These are phyloP conservation scores for Maniola hyperantus DNA, from an alignment of 2,888 invertebrate species.

Conservation along the genomic window DNA sequence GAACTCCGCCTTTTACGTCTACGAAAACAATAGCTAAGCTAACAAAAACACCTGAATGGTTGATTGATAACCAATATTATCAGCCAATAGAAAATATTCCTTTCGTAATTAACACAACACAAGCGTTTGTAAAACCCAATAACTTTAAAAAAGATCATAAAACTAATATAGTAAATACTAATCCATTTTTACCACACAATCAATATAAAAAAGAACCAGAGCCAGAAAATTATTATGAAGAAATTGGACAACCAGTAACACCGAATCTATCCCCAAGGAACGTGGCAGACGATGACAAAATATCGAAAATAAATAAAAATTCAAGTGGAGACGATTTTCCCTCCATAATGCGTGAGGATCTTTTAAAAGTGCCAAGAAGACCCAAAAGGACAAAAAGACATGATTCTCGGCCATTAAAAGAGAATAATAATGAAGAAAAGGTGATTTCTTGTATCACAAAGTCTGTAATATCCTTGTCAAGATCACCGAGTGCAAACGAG, in stretches of 20 bases:
- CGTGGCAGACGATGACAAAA: slow-evolving; percentile 74
- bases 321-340: slow-evolving; percentile 55
- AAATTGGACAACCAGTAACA: slow-evolving; percentile 61
- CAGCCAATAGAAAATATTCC: slow-evolving; percentile 70
- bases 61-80: slow-evolving; percentile 70
- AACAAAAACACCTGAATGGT: slow-evolving; percentile 63
- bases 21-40: slow-evolving; percentile 54
- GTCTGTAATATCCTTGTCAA: slow-evolving; percentile 67
- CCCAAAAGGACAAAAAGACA: slow-evolving; percentile 65
- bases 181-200: slow-evolving; percentile 42
- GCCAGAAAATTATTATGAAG: slow-evolving; percentile 72
- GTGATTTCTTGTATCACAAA: slow-evolving; percentile 61
- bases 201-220: slow-evolving; percentile 53
- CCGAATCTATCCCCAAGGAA: slow-evolving; percentile 46
- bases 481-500: slow-evolving; percentile 68
- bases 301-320: slow-evolving; percentile 58
- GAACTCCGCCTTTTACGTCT: slow-evolving; percentile 41
- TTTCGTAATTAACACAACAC: slow-evolving; percentile 63
- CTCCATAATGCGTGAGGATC: slow-evolving; percentile 62
- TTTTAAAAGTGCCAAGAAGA: slow-evolving; percentile 70
- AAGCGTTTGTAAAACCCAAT: slow-evolving; percentile 46
- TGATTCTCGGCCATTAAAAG: slow-evolving; percentile 38
- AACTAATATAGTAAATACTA: slow-evolving; percentile 46
- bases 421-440: slow-evolving; percentile 43
- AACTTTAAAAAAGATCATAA: slow-evolving; percentile 34